phyloP scores from a whole-genome alignment of 64 coral and sea anemone genomes.

The Pocillopora damicornis region DNA sequence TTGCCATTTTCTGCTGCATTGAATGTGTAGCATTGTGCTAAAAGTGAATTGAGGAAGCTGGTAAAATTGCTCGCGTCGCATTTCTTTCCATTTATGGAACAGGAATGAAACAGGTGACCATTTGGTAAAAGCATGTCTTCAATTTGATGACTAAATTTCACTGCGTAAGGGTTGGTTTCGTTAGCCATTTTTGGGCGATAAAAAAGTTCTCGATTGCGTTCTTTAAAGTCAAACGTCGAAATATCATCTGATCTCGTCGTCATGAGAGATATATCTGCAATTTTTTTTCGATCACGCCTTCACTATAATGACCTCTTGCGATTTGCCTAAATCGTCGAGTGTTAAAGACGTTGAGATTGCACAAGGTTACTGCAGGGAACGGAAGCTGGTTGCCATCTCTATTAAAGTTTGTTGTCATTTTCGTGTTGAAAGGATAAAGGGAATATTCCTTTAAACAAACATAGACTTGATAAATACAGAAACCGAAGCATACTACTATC shows the following conservation, averaged over 20 bases:
- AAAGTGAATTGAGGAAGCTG: background rate
- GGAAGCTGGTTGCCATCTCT: background rate
- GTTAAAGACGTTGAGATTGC: slow-evolving; percentile 2
- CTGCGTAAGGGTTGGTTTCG: background rate
- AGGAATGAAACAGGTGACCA: background rate
- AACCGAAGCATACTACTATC: background rate
- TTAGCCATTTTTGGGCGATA: background rate
- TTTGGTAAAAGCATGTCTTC: slow-evolving; percentile 17
- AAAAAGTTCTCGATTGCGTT: background rate
- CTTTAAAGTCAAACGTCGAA: background rate
- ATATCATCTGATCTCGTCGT: background rate
- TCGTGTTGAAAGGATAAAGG: background rate
- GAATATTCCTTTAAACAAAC: background rate
- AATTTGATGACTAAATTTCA: background rate
- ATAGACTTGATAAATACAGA: background rate
- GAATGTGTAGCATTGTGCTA: slow-evolving; percentile 20
- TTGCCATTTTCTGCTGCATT: background rate
- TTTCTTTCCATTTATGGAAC: background rate
- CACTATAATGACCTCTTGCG: background rate
- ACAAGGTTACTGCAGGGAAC: slow-evolving; percentile 16
- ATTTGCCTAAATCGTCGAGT: background rate
- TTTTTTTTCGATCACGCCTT: background rate
- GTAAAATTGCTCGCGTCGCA: slow-evolving; percentile 6
- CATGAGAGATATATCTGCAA: background rate
- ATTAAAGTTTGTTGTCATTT: background rate